Evolutionary conservation across 2,113 vertebrate genomes (phyloP).

Genomic region (Ciconia stormi): DNA sequence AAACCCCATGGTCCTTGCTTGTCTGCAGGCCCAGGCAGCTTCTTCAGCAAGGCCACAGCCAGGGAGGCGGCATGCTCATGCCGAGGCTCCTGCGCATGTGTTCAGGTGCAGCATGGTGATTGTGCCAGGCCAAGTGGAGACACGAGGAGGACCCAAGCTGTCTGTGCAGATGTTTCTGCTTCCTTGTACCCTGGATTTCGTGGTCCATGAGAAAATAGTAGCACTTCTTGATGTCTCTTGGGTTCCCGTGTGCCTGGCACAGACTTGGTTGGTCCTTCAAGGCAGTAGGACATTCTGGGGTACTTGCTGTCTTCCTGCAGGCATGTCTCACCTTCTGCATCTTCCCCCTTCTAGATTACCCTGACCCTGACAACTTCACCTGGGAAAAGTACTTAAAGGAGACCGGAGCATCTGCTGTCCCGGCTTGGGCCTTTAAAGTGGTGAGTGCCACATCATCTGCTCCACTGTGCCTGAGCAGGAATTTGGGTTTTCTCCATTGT

Average conservation of each 20-base stretch:
- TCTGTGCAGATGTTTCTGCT: not conserved
- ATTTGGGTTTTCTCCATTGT: not conserved
- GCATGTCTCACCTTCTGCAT: not conserved
- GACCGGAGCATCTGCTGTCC: slow-evolving; percentile 88
- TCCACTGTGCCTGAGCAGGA: not conserved
- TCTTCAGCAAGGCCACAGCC: not conserved
- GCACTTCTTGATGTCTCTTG: not conserved
- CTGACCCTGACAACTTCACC: slow-evolving; percentile 88
- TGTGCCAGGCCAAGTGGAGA: not conserved
- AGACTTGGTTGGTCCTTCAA: not conserved
- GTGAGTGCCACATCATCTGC: slow-evolving; percentile 68
- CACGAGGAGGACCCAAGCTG: not conserved
- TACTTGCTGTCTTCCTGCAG: not conserved
- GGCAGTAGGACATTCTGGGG: not conserved
- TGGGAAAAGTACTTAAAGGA: slow-evolving; percentile 95
- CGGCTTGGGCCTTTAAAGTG: slow-evolving; percentile 89
- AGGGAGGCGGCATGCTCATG: not conserved
- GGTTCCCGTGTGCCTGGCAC: not conserved
- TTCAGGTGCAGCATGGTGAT: not conserved
- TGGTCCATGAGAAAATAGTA: not conserved
- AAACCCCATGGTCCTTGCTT: not conserved
- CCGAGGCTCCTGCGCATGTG: not conserved
- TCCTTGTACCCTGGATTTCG: not conserved
- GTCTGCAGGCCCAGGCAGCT: not conserved
- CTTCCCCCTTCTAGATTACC: slow-evolving; percentile 82